Conservation (phyloP, 2,888 invertebrate species). For the Melanostoma mellinum region DNA sequence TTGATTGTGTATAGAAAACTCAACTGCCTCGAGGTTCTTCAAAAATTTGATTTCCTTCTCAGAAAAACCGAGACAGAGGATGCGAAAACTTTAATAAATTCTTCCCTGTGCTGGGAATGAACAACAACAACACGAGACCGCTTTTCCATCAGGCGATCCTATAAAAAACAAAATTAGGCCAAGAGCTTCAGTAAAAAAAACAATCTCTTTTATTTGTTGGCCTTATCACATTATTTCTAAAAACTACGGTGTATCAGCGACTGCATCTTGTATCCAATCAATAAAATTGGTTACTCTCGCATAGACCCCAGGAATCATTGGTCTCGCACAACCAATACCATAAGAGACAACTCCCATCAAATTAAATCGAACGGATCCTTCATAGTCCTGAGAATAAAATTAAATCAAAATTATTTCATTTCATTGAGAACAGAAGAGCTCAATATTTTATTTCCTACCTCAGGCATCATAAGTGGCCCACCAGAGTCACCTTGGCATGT, state of each 20-base stretch:
- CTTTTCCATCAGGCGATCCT: too few relatives aligned
- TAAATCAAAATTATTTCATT: background rate
- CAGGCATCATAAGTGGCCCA: conserved; percentile 81
- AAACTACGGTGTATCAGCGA: conserved; percentile 76
- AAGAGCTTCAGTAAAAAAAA: background rate
- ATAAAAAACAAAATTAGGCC: too few relatives aligned
- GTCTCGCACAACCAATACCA: conserved; percentile 86
- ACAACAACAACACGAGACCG: too few relatives aligned
- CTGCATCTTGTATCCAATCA: conserved; percentile 84
- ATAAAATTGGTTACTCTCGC: conserved; percentile 84
- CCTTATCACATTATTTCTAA: conserved; percentile 17
- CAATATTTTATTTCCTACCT: conserved; percentile 71
- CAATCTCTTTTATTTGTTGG: conserved; percentile 31
- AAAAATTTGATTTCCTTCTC: too few relatives aligned
- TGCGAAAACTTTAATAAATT: too few relatives aligned
- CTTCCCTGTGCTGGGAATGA: too few relatives aligned
- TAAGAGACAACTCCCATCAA: conserved; percentile 87
- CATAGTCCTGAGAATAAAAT: conserved; percentile 49
- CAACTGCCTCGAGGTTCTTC: too few relatives aligned
- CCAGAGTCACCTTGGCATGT: conserved; percentile 81
- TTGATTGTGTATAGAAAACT: too few relatives aligned
- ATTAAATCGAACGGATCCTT: conserved; percentile 78
- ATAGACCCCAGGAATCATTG: conserved; percentile 86
- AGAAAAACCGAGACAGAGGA: too few relatives aligned
- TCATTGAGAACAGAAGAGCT: background rate